Evolutionary conservation across 2,888 invertebrate genomes (phyloP).

Genomic region (Therioaphis trifolii): DNA sequence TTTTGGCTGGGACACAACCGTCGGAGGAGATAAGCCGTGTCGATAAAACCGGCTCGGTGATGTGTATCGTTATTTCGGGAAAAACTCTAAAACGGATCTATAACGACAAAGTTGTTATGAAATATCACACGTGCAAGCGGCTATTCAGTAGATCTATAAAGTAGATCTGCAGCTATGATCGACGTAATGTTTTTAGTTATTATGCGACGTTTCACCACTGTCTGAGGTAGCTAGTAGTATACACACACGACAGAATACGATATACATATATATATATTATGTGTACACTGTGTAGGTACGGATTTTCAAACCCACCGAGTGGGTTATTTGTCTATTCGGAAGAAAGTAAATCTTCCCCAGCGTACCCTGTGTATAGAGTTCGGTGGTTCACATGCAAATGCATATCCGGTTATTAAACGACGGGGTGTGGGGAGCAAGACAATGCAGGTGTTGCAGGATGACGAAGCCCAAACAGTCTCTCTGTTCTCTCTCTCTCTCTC

Average conservation of each 20-base stretch:
- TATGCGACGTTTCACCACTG: too few relatives aligned
- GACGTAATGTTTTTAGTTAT: too few relatives aligned
- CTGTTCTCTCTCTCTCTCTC: too few relatives aligned
- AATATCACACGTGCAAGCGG: too few relatives aligned
- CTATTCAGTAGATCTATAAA: too few relatives aligned
- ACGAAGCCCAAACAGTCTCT: conserved; percentile 34
- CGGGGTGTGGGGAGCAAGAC: neutral
- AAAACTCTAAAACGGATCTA: neutral
- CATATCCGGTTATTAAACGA: conserved; percentile 46
- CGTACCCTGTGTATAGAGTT: neutral
- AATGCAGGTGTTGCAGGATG: conserved; percentile 54
- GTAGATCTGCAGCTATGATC: too few relatives aligned
- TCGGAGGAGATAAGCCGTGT: neutral
- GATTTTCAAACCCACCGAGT: too few relatives aligned
- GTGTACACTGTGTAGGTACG: too few relatives aligned
- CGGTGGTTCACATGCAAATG: conserved; percentile 53
- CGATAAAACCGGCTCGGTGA: neutral
- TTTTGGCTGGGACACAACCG: neutral
- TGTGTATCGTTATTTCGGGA: neutral
- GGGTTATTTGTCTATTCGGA: neutral
- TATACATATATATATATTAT: too few relatives aligned
- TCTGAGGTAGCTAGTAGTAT: too few relatives aligned
- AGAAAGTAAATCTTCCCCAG: conserved; percentile 47
- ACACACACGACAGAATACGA: too few relatives aligned
- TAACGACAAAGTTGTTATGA: too few relatives aligned